A percentile compares a stretch with the other conserved stretches of the same genome.
phyloP scores from a whole-genome alignment of 1,140 invertebrate genomes.

The Olivierus martensii region DNA sequence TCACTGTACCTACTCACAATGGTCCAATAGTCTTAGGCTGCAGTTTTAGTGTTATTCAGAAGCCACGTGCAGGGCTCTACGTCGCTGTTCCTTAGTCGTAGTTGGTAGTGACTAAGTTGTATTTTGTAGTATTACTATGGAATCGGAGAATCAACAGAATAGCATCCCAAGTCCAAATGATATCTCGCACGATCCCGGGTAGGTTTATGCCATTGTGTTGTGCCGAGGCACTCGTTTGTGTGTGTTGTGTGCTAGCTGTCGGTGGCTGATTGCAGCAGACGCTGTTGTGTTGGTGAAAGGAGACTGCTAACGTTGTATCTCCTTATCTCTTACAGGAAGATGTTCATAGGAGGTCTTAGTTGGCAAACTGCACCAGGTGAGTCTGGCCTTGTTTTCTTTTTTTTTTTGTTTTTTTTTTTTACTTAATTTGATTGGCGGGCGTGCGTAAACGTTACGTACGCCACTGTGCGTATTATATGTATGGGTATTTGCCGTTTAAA shows the following conservation, averaged over 20 bases:
- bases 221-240: neutral
- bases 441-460: too few relatives aligned
- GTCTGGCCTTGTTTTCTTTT: slow-evolving; percentile 21
- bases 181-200: slow-evolving; percentile 80
- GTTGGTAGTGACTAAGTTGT: too few relatives aligned
- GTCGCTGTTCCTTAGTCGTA: too few relatives aligned
- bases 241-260: neutral
- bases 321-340: slow-evolving; percentile 74
- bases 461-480: too few relatives aligned
- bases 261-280: neutral
- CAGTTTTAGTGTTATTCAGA: too few relatives aligned
- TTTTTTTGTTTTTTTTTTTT: too few relatives aligned
- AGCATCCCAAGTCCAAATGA: slow-evolving; percentile 32
- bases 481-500: too few relatives aligned
- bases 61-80: too few relatives aligned
- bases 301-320: slow-evolving; percentile 28
- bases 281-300: neutral
- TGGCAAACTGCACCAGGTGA: slow-evolving; percentile 99
- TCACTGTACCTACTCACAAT: too few relatives aligned
- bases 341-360: slow-evolving; percentile 98
- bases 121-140: slow-evolving; percentile 5
- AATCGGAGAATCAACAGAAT: slow-evolving; percentile 14
- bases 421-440: too few relatives aligned
- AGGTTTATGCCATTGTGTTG: slow-evolving; percentile 28
- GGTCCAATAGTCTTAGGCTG: too few relatives aligned